Base-by-base conservation (phyloP, 35 echinoderm and acorn worm genomes). In the Hemicentrotus pulcherrimus region DNA sequence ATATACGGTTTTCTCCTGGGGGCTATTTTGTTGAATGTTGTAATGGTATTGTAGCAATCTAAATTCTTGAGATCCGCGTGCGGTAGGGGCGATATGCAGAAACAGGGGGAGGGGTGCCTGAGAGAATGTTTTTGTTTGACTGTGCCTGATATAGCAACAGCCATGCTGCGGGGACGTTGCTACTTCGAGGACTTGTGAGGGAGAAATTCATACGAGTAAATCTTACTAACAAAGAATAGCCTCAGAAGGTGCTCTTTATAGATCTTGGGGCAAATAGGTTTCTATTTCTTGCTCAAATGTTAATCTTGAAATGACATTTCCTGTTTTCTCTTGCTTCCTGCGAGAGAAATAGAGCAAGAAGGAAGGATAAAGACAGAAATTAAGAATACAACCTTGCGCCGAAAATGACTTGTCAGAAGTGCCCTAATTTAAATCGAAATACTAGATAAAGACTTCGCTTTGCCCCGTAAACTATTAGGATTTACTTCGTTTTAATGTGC, bases 11-110 rank as follows among this genome's bases (percentile, higher is more conserved):
- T n/a, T 28, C 65, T 78, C 65, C 65, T n/a, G 65, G 65, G 65
- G 65, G 65, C 65, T 78, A n/a, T 78, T 78, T 78, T 78, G 65
- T 78, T 7, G 19, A 6, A 78, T 78, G 65, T 78, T 78, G 65
- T 78, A 78, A 78, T 78, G 65, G 65, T 78, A 78, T 78, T 78
- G 65, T 78, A 78, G 65, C 65, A 78, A 78, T 78, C 65, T 78
- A 78, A 78, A 78, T 78, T 15, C 65, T 78, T n/a, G 28, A 78
- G 65, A 78, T 0, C 19, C 2, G 65, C 6, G 65, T 22, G 19
- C 7, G 22, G 19, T 78, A 78, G 65, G 65, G 22, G 65, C 65
- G 65, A 78, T 78, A 78, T 78, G 65, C 22, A 78, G 65, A 78
- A n/a, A n/a, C n/a, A 15, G 50, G 19, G 22, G 65, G 65, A 22